Percentiles rank a stretch among this genome's conserved stretches.
Conservation (phyloP, 2,888 invertebrate species). For the Lycophotia porphyrea region DNA sequence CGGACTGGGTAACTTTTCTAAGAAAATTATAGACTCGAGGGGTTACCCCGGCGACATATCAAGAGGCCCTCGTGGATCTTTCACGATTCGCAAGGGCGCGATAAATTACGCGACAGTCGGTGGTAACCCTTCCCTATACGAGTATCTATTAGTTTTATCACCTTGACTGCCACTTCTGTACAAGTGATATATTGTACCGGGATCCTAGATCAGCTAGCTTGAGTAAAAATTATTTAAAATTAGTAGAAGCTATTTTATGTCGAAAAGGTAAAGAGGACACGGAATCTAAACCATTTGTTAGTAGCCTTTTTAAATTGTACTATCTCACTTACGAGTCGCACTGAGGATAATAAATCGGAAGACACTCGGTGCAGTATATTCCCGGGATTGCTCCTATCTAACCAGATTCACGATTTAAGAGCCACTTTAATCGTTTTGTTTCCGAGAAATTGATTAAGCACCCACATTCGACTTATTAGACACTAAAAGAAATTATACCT, state of each 20-base stretch:
- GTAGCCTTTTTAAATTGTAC: slow-evolving; percentile 72
- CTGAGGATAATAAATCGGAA: slow-evolving; percentile 81
- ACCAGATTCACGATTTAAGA: slow-evolving; percentile 84
- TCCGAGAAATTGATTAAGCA: slow-evolving; percentile 81
- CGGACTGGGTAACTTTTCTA: slow-evolving; percentile 72
- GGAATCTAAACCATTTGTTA: slow-evolving; percentile 72
- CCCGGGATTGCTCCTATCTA: slow-evolving; percentile 84
- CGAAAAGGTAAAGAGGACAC: slow-evolving; percentile 55
- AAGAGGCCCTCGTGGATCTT: slow-evolving; percentile 79
- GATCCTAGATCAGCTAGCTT: slow-evolving; percentile 12
- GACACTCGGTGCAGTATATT: slow-evolving; percentile 79
- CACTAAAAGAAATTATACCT: slow-evolving; percentile 64
- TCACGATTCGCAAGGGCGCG: slow-evolving; percentile 78
- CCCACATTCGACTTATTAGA: slow-evolving; percentile 73
- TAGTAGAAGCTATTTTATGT: slow-evolving; percentile 37
- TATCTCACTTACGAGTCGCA: slow-evolving; percentile 71
- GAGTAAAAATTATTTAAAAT: slow-evolving; percentile 44
- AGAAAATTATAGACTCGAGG: slow-evolving; percentile 83
- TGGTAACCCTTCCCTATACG: slow-evolving; percentile 76
- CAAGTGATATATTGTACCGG: slow-evolving; percentile 53
- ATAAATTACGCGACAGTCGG: slow-evolving; percentile 83
- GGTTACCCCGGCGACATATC: slow-evolving; percentile 84
- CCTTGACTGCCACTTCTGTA: slow-evolving; percentile 59
- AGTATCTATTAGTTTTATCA: slow-evolving; percentile 78
- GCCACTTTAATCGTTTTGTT: slow-evolving; percentile 83